phyloP scores from a whole-genome alignment of 2,888 invertebrate genomes.

The Anthophora plumipes region DNA sequence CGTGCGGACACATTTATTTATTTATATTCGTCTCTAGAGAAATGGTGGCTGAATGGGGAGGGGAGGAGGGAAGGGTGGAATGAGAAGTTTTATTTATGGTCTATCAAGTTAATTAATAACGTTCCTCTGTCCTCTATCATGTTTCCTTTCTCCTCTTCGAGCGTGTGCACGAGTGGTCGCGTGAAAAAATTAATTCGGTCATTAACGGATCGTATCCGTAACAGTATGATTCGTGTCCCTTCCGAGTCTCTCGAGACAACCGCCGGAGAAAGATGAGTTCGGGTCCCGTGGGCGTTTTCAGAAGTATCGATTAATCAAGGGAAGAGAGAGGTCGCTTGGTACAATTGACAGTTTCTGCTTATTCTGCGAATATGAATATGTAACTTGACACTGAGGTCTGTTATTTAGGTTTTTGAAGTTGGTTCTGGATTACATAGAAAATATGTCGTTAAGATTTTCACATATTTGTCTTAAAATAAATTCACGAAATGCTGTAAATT shows the following conservation, averaged over 20 bases:
- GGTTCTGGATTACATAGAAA: too few species aligned
- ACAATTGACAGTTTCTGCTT: constrained; percentile 21
- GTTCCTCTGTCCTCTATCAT: constrained; percentile 58
- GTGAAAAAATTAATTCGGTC: constrained; percentile 79
- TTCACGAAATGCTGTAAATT: too few species aligned
- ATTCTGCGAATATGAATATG: constrained; percentile 1
- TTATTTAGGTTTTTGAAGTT: too few species aligned
- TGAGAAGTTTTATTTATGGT: constrained; percentile 81
- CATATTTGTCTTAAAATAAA: too few species aligned
- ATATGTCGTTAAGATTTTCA: too few species aligned
- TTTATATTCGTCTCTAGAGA: constrained; percentile 82
- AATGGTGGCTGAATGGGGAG: constrained; percentile 44
- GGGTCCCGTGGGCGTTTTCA: constrained; percentile 66
- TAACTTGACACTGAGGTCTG: background rate
- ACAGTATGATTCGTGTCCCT: constrained; percentile 67
- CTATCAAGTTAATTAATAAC: constrained; percentile 84
- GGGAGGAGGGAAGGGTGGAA: constrained; percentile 49
- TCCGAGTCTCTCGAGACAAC: constrained; percentile 63
- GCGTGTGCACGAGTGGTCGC: constrained; percentile 65
- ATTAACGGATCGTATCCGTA: constrained; percentile 73
- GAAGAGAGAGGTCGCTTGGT: constrained; percentile 61
- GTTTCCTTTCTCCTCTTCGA: background rate
- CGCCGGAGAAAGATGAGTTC: constrained; percentile 62
- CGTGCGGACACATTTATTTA: constrained; percentile 82
- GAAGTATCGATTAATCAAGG: constrained; percentile 70